phyloP scores from a whole-genome alignment of 2,797 vertebrate genomes.

The Oreortyx pictus region DNA sequence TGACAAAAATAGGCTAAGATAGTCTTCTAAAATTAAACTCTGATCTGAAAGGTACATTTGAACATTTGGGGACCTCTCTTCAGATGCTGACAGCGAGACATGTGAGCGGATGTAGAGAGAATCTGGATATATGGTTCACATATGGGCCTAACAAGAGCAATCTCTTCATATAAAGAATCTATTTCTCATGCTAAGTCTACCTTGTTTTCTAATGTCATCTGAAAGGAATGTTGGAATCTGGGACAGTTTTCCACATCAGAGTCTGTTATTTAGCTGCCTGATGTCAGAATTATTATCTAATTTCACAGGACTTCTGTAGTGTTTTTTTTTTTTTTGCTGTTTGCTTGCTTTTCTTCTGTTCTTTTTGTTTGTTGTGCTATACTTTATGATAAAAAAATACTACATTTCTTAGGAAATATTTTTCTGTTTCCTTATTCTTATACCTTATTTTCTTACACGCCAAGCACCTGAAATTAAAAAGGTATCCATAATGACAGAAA shows the following conservation, averaged over 20 bases:
- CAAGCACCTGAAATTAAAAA: constrained; percentile 6
- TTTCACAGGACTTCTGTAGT: background rate
- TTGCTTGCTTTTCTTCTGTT: background rate
- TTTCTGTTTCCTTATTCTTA: background rate
- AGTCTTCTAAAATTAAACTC: constrained; percentile 67
- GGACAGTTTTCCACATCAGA: constrained; percentile 14
- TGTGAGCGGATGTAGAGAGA: constrained; percentile 63
- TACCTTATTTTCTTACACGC: background rate
- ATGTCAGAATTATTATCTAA: constrained; percentile 26
- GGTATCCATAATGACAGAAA: background rate
- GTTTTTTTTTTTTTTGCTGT: background rate
- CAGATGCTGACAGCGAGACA: constrained; percentile 66
- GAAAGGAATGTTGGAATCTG: constrained; percentile 37
- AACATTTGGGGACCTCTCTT: constrained; percentile 72
- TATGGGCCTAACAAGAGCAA: constrained; percentile 71
- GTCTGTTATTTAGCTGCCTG: constrained; percentile 4
- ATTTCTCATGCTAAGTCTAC: constrained; percentile 62
- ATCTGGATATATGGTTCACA: constrained; percentile 71
- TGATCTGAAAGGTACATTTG: constrained; percentile 58
- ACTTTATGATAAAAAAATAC: background rate
- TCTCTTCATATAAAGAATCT: constrained; percentile 66
- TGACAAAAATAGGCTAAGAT: constrained; percentile 50
- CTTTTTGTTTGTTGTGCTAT: background rate
- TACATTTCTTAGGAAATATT: background rate
- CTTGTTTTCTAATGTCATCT: constrained; percentile 49